Conservation (phyloP, 2,797 vertebrate genomes). For the Acrocephalus scirpaceus region DNA sequence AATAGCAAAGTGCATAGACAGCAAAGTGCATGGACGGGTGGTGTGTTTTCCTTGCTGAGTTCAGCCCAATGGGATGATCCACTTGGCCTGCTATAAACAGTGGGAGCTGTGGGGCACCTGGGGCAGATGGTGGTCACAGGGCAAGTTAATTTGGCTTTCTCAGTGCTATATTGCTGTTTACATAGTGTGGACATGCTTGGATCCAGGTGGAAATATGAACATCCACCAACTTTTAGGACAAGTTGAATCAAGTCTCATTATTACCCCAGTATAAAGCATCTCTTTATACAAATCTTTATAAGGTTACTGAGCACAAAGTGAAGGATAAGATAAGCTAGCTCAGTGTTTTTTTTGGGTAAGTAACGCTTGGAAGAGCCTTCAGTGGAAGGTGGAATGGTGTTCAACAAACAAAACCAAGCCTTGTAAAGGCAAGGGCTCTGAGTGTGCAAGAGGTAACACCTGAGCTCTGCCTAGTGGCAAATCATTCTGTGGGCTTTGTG, state of each 20-base stretch:
- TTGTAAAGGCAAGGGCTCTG: background rate
- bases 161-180: background rate
- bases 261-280: background rate
- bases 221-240: background rate
- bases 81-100: background rate
- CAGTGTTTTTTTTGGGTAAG: background rate
- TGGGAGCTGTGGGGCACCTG: background rate
- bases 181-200: rapidly evolving
- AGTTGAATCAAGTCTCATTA: background rate
- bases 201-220: background rate
- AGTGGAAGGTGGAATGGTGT: background rate
- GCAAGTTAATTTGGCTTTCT: background rate
- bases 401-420: background rate
- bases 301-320: background rate
- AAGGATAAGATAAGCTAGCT: background rate
- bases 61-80: background rate
- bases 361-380: background rate
- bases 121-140: background rate
- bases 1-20: too few relatives aligned
- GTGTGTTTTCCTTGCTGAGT: background rate
- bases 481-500: background rate
- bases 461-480: background rate
- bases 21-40: background rate
- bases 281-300: background rate
- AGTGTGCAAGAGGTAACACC: too few relatives aligned